Evolutionary conservation across 2,888 invertebrate species (phyloP).

Genomic region (Drosophila monieri): DNA sequence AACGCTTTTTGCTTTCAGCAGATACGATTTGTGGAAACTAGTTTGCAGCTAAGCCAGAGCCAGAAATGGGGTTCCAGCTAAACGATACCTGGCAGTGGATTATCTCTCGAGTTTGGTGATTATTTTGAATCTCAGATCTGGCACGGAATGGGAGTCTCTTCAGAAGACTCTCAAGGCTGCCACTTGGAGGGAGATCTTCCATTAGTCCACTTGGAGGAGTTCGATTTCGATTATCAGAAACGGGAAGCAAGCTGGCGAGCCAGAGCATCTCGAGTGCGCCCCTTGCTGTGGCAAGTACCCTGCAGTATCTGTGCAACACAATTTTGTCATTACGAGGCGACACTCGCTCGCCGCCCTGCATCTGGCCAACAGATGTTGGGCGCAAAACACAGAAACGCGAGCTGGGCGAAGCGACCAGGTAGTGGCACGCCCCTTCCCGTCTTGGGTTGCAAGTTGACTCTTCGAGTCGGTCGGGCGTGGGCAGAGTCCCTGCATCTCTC

Average conservation of each 20-base stretch:
- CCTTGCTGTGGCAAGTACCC: conserved; percentile 6
- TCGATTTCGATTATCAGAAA: background rate
- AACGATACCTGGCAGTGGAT: conserved; percentile 27
- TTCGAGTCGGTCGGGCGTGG: conserved; percentile 41
- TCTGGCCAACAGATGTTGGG: conserved; percentile 74
- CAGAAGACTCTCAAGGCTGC: no score
- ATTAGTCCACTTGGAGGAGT: no score
- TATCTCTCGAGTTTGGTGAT: background rate
- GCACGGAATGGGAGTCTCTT: no score
- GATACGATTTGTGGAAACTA: conserved; percentile 65
- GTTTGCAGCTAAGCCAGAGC: conserved; percentile 54
- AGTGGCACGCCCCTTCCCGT: conserved; percentile 31
- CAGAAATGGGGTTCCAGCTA: conserved; percentile 26
- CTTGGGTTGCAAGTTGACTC: no score
- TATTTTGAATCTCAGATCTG: no score
- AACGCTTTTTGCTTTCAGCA: conserved; percentile 69
- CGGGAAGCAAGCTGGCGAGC: background rate
- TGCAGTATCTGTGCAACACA: conserved; percentile 65
- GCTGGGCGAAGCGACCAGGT: conserved; percentile 40
- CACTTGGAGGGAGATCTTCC: no score
- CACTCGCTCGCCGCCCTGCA: conserved; percentile 50
- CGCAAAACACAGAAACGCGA: conserved; percentile 58
- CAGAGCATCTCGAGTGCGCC: background rate
- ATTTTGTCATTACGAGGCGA: conserved; percentile 72
- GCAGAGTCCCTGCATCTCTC: conserved; percentile 14